Base-by-base conservation (phyloP, 2,797 vertebrate genomes). In the Salarias fasciatus region DNA sequence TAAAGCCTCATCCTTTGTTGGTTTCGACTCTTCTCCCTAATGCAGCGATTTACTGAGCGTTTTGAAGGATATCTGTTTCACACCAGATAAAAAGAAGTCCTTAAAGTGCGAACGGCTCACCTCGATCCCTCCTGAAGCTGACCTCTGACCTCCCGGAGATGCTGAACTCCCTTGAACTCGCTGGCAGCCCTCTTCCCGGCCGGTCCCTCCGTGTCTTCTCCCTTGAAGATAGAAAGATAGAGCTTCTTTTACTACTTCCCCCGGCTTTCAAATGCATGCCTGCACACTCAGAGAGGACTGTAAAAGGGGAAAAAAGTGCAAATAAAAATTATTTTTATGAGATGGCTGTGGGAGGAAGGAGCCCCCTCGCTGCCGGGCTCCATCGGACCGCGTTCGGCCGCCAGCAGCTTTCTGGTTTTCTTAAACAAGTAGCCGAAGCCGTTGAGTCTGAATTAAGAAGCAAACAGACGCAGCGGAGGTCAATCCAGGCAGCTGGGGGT, bases 51-150 rank as follows among this genome's bases (percentile, higher is more conserved):
- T n/a, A n/a, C n/a, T n/a, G n/a, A n/a, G n/a, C n/a, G n/a, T n/a
- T n/a, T n/a, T n/a, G n/a, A n/a, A 92, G 92, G 92, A 88, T 93
- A 91, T 94, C 90, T 91, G 91, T 94, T 94, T 92, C 87, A 92
- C 92, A 94, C 90, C 89, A 91, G 92, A 93, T 95, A 92, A 95
- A 95, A 81, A 54, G 28, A 88, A 92, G 83, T 74, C 86, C 89
- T 92, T 92, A 93, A 91, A 86, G 76, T 64, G 90, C 86, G 87
- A 89, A 90, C 89, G 92, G 84, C 87, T 91, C 92, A 82, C 85
- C 82, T 91, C 86, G 89, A 77, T 88, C 77, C 87, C 13, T 64
- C 59, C 64, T 83, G 68, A 91, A 92, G 85, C 83, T 92, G 93
- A 95, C 93, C 92, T 93, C 85, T 91, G 86, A 79, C 91, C 91